These are phyloP conservation scores for Semotilus atromaculatus DNA, from an alignment of 2,797 vertebrate species.

Conservation along the genomic window DNA sequence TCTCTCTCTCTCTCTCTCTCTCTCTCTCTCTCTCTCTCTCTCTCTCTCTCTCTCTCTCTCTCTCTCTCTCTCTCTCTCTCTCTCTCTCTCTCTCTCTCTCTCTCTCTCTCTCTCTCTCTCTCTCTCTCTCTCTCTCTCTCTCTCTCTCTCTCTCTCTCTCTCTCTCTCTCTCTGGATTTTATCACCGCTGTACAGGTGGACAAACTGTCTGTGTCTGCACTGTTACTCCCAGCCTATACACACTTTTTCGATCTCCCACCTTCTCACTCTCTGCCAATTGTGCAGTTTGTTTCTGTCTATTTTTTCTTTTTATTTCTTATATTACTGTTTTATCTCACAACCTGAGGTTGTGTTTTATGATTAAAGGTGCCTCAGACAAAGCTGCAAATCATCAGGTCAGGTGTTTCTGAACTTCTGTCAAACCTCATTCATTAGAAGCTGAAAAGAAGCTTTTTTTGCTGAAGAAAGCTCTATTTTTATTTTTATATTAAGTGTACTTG, in stretches of 20 bases:
- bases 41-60: not conserved
- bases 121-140: not conserved
- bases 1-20: not conserved
- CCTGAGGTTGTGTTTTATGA: not conserved
- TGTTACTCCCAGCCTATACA: constrained; percentile 8
- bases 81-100: not conserved
- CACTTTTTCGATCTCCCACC: constrained; percentile 6
- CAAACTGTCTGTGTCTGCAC: not conserved
- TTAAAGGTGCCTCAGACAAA: not conserved
- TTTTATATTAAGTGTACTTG: not conserved
- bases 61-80: not conserved
- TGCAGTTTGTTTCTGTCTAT: not conserved
- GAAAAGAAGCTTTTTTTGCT: not conserved
- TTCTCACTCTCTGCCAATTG: not conserved
- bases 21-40: not conserved
- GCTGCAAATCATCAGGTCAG: not conserved
- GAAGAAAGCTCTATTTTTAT: not conserved
- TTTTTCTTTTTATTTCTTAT: not conserved
- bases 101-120: not conserved
- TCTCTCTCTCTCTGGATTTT: constrained; percentile 26
- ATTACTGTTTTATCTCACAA: not conserved
- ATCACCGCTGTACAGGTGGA: constrained; percentile 53
- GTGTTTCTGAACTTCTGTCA: not conserved
- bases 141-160: not conserved
- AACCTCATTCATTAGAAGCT: not conserved